These are phyloP conservation scores for Pangasius larnaudii DNA, from an alignment of 2,797 vertebrate species.

Conservation along the genomic window DNA sequence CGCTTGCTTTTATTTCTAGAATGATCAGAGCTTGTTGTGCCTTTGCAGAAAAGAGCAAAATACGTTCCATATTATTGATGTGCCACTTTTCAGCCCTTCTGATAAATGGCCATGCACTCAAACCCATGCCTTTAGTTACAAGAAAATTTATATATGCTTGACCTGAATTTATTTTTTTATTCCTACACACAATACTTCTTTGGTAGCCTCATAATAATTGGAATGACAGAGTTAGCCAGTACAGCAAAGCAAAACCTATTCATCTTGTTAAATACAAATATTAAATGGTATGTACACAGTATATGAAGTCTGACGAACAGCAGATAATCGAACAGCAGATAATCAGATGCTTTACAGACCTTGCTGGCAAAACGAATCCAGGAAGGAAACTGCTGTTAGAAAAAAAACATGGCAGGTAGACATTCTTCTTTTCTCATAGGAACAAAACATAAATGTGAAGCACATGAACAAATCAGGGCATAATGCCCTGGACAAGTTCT, in stretches of 20 bases:
- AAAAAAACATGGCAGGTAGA: not conserved
- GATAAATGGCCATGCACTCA: not conserved
- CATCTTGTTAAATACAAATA: not conserved
- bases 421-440: not conserved
- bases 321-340: too few species aligned
- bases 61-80: not conserved
- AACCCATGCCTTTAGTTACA: not conserved
- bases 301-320: not conserved
- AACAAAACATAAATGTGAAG: not conserved
- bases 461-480: constrained; percentile 8
- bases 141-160: not conserved
- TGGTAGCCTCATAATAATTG: not conserved
- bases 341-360: not conserved
- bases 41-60: not conserved
- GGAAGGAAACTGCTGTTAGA: not conserved
- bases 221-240: not conserved
- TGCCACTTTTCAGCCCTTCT: not conserved
- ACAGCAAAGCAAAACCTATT: not conserved
- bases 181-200: not conserved
- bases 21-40: not conserved
- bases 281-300: not conserved
- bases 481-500: too few species aligned
- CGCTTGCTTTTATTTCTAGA: not conserved
- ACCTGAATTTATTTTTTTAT: not conserved
- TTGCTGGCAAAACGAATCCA: not conserved